Conservation (phyloP, 2,888 invertebrate species). For the Chesias legatella region DNA sequence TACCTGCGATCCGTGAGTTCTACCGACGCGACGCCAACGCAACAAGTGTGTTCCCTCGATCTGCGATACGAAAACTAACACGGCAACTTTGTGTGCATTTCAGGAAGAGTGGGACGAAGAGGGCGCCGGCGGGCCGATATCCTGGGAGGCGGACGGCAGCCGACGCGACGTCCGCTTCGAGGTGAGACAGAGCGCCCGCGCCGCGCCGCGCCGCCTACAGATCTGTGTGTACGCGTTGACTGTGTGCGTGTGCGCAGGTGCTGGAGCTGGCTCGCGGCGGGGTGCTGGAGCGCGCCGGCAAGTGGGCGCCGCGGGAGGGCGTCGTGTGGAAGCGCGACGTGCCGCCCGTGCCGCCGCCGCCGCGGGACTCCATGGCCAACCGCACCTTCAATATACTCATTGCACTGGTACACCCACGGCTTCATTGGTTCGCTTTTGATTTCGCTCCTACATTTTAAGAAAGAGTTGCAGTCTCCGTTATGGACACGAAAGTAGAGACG, state of each 20-base stretch:
- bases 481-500: too few species aligned
- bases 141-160: slow-evolving; percentile 27
- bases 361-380: slow-evolving; percentile 60
- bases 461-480: too few species aligned
- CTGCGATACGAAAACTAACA: too few species aligned
- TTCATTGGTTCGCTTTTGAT: too few species aligned
- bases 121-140: slow-evolving; percentile 15
- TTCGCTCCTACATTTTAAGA: too few species aligned
- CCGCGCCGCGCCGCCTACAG: too few species aligned
- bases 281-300: slow-evolving; percentile 42
- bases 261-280: slow-evolving; percentile 60
- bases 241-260: slow-evolving; percentile 46
- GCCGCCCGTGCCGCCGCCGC: slow-evolving; percentile 37
- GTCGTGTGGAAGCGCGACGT: slow-evolving; percentile 47
- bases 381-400: slow-evolving; percentile 65
- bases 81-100: not conserved
- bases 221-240: too few species aligned
- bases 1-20: slow-evolving; percentile 56
- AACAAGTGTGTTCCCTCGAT: not conserved
- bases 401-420: slow-evolving; percentile 38
- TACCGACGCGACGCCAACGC: not conserved
- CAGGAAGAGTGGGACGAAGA: slow-evolving; percentile 26
- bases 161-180: slow-evolving; percentile 35
- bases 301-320: slow-evolving; percentile 49
- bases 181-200: slow-evolving; percentile 20